A percentile compares a stretch with the other conserved stretches of the same genome.
phyloP scores from a whole-genome alignment of 1,140 invertebrate genomes.

The Drosophila tropicalis region DNA sequence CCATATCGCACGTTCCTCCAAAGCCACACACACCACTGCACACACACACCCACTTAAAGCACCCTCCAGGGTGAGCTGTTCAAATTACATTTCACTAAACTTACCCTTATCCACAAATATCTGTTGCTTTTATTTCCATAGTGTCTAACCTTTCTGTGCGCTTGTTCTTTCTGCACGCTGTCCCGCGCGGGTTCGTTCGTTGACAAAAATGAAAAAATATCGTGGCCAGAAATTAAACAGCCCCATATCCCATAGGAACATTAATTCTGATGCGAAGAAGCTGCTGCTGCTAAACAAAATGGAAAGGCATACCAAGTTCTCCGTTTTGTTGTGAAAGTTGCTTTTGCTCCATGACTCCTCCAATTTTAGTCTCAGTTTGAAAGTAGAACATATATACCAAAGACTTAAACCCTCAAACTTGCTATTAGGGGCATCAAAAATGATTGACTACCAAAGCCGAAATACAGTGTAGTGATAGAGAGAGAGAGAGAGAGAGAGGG shows the following conservation, averaged over 20 bases:
- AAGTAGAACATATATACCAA: constrained; percentile 21
- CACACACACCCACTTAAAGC: neutral
- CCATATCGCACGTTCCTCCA: constrained; percentile 68
- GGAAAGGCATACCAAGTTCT: constrained; percentile 58
- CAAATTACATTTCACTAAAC: too few species aligned
- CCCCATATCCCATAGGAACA: too few species aligned
- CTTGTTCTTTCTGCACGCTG: constrained; percentile 42
- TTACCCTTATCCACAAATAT: neutral
- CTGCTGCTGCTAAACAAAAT: constrained; percentile 58
- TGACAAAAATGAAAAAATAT: constrained; percentile 82
- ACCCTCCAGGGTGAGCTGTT: constrained; percentile 67
- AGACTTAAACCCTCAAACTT: constrained; percentile 32
- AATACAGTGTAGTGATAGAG: neutral
- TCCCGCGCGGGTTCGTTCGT: constrained; percentile 43
- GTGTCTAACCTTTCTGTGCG: constrained; percentile 49
- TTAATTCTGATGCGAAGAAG: constrained; percentile 68
- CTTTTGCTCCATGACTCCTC: constrained; percentile 14
- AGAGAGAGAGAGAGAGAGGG: neutral
- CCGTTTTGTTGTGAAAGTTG: constrained; percentile 26
- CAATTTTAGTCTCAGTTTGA: constrained; percentile 16
- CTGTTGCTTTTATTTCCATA: too few species aligned
- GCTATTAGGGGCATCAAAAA: constrained; percentile 32
- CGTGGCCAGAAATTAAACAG: constrained; percentile 81
- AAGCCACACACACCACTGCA: constrained; percentile 39
- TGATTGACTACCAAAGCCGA: neutral